These are phyloP conservation scores for Caenorhabditis macrosperma DNA, from an alignment of 2,888 invertebrate genomes.

Conservation along the genomic window DNA sequence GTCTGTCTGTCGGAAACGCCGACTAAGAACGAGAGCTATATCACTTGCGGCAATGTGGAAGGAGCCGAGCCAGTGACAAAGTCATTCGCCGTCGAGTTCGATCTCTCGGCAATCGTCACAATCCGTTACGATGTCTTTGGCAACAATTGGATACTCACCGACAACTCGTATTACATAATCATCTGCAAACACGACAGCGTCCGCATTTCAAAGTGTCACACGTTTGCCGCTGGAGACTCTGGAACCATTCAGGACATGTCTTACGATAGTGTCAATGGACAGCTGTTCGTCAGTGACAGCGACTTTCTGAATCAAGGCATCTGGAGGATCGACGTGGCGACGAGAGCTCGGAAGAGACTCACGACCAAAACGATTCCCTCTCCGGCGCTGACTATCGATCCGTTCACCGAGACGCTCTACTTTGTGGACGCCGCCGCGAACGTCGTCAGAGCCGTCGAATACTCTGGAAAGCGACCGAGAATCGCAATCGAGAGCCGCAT, in stretches of 20 bases:
- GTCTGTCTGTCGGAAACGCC: conserved; percentile 33
- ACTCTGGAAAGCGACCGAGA: conserved; percentile 84
- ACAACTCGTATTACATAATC: conserved; percentile 28
- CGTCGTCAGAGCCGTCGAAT: conserved; percentile 88
- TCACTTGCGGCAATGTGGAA: conserved; percentile 43
- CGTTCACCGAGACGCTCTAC: conserved; percentile 83
- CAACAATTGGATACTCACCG: conserved; percentile 52
- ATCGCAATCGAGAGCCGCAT: conserved; percentile 30
- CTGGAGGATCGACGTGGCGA: conserved; percentile 85
- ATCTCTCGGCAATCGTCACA: conserved; percentile 25
- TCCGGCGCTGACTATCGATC: conserved; percentile 84
- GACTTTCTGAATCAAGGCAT: conserved; percentile 85
- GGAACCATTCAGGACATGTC: conserved; percentile 33
- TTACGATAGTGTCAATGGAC: conserved; percentile 80
- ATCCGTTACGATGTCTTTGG: conserved; percentile 40
- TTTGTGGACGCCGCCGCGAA: conserved; percentile 87
- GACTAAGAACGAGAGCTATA: conserved; percentile 18
- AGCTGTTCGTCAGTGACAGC: conserved; percentile 88
- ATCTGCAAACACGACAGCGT: conserved; percentile 29
- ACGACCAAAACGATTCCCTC: conserved; percentile 87
- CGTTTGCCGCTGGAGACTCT: conserved; percentile 13
- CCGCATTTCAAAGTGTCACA: conserved; percentile 35
- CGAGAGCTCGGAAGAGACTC: conserved; percentile 84
- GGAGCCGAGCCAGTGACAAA: conserved; percentile 12
- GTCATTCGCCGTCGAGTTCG: conserved; percentile 37